phyloP scores from a whole-genome alignment of 2,797 vertebrate genomes.

The Ptychadena robeensis region DNA sequence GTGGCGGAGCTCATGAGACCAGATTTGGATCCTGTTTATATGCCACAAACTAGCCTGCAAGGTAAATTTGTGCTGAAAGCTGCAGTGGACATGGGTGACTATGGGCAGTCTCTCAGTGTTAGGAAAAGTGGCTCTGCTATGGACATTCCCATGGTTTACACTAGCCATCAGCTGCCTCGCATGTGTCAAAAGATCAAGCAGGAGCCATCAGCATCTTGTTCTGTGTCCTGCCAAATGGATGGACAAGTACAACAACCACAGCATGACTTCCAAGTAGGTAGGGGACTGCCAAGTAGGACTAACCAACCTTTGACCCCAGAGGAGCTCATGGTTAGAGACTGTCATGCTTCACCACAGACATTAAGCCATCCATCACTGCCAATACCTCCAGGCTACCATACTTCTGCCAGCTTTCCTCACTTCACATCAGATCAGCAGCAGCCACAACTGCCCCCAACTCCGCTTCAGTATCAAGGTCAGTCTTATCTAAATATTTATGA shows the following conservation, averaged over 20 bases:
- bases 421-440: constrained; percentile 85
- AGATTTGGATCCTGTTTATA: constrained; percentile 92
- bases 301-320: constrained; percentile 84
- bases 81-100: constrained; percentile 86
- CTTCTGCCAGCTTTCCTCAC: constrained; percentile 79
- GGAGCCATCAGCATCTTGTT: constrained; percentile 80
- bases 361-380: constrained; percentile 78
- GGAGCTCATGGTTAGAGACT: constrained; percentile 85
- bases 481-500: constrained; percentile 65
- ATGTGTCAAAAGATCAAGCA: constrained; percentile 90
- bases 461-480: constrained; percentile 94
- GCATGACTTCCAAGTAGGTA: constrained; percentile 80
- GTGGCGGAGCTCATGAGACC: constrained; percentile 95
- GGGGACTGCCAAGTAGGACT: constrained; percentile 77
- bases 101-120: constrained; percentile 79
- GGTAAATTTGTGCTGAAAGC: constrained; percentile 95
- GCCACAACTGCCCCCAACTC: constrained; percentile 68
- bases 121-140: constrained; percentile 75
- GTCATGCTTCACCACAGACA: constrained; percentile 73
- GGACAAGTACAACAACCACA: constrained; percentile 77
- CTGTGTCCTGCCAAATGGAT: constrained; percentile 76
- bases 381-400: constrained; percentile 83
- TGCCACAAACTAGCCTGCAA: constrained; percentile 82
- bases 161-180: constrained; percentile 70
- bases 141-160: constrained; percentile 66